Evolutionary conservation across 2,797 vertebrate species (phyloP), one percentile per base, ranked within the genome.

Genomic region (Rhinella marina): DNA sequence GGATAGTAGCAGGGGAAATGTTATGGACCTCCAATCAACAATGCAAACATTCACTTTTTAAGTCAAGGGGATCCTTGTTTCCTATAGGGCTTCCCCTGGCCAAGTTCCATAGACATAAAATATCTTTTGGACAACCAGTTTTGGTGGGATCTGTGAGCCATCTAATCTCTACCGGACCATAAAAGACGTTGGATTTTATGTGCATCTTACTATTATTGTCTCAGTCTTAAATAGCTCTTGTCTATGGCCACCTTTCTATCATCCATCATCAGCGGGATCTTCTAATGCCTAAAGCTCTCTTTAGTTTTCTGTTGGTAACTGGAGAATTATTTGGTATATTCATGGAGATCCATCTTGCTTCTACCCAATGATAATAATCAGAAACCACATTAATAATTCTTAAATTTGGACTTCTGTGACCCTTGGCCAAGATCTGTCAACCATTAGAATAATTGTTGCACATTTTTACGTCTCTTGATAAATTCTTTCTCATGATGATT

Each of bases 341-440:
- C 48, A 23, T 6, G 11, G 11, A 12, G 72, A 3, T 70, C 13
- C 27, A 70, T 32, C 66, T 17, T 70, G 25, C 14, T 32, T 70
- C 27, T 4, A 7, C 27, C 66, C 41, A 41, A 41, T 41, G 25
- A 77, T 14, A 75, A 77, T 77, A 54, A 25, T 54, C 48, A 54
- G 11, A 77, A 77, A 77, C 75, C 73, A 16, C 75, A 77, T n/a
- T 77, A 10, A 14, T 50, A 76, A n/a, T 76, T 76, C 73, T 76
- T 77, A 12, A n/a, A 8, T 54, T n/a, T 8, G 21, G 48, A 32
- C n/a, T 76, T 25, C 10, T 7, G 5, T 48, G 5, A 52, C 48
- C 75, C 23, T 77, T 54, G 75, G 23, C 75, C 75, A 25, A 77
- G 50, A n/a, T 14, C 41, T 75, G 41, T 50, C 21, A 11, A 41